Conservation (phyloP, 1,140 invertebrate genomes). For the Aphelinus atriplicis region DNA sequence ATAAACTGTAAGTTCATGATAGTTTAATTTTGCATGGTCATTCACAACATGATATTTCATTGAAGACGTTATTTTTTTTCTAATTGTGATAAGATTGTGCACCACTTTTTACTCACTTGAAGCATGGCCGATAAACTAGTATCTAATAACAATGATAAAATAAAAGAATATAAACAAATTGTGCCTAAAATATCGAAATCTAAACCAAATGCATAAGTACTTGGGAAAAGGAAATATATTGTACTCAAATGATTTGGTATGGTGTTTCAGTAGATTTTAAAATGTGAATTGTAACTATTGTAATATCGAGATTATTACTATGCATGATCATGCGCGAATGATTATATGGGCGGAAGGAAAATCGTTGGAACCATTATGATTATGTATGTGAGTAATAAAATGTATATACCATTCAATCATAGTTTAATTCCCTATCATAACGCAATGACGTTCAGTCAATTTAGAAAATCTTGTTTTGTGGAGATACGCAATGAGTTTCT, state of each 20-base stretch:
- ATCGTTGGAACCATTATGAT: constrained; percentile 24
- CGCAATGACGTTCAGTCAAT: no score
- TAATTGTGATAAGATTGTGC: no score
- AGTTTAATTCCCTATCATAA: not conserved
- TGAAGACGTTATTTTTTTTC: no score
- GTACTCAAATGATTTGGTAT: constrained; percentile 19
- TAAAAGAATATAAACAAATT: constrained; percentile 47
- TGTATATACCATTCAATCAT: constrained; percentile 35
- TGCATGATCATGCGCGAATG: constrained; percentile 18
- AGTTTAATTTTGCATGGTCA: no score
- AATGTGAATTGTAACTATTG: constrained; percentile 14
- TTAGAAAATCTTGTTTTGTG: no score
- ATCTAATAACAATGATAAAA: constrained; percentile 36
- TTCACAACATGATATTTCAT: no score
- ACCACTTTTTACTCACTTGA: not conserved
- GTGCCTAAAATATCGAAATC: constrained; percentile 47
- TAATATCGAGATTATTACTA: constrained; percentile 29
- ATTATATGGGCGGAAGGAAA: not conserved
- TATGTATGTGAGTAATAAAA: constrained; percentile 30
- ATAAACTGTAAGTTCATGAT: no score
- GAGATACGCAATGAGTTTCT: no score
- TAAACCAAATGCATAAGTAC: constrained; percentile 33
- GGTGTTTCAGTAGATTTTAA: constrained; percentile 22
- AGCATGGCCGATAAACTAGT: constrained; percentile 23
- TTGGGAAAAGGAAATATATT: constrained; percentile 8